A percentile compares a stretch with the other conserved stretches of the same genome.
phyloP scores from a whole-genome alignment of 2,888 invertebrate genomes.

The Dioctria linearis region DNA sequence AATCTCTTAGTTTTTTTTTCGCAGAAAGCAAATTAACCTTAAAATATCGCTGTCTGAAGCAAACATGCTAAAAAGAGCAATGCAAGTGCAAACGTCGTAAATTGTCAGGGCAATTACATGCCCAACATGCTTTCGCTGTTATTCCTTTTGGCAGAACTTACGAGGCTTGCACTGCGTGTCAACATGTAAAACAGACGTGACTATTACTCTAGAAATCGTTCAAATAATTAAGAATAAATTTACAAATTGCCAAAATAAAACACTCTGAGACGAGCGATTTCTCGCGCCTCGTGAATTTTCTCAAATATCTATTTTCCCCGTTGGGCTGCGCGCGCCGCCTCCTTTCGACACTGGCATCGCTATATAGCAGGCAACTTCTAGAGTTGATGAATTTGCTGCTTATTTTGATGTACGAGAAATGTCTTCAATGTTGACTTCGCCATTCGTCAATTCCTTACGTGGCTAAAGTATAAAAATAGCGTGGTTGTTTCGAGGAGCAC shows the following conservation, averaged over 20 bases:
- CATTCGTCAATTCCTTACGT: conserved; percentile 58
- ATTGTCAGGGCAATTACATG: conserved; percentile 51
- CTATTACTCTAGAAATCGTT: conserved; percentile 66
- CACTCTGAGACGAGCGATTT: neutral
- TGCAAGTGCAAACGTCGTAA: conserved; percentile 32
- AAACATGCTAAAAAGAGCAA: conserved; percentile 33
- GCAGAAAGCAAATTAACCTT: conserved; percentile 38
- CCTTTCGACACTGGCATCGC: neutral
- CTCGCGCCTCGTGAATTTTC: neutral
- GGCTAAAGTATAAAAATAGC: conserved; percentile 22
- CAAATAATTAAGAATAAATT: conserved; percentile 69
- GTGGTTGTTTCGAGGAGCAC: neutral
- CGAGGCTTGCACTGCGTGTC: conserved; percentile 40
- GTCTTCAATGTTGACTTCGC: conserved; percentile 69
- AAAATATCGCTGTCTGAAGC: conserved; percentile 41
- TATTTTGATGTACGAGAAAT: conserved; percentile 70
- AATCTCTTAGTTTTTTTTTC: neutral
- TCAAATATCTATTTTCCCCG: neutral
- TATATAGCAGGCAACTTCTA: conserved; percentile 9
- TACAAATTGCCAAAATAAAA: conserved; percentile 63
- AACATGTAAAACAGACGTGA: conserved; percentile 46
- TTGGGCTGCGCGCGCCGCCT: neutral
- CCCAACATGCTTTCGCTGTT: conserved; percentile 40
- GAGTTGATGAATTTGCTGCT: conserved; percentile 64
- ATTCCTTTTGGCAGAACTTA: conserved; percentile 35